Percentiles rank a stretch among this genome's conserved stretches.
Evolutionary conservation across 2,797 vertebrate species (phyloP).

Genomic region (Adrianichthys oophorus): DNA sequence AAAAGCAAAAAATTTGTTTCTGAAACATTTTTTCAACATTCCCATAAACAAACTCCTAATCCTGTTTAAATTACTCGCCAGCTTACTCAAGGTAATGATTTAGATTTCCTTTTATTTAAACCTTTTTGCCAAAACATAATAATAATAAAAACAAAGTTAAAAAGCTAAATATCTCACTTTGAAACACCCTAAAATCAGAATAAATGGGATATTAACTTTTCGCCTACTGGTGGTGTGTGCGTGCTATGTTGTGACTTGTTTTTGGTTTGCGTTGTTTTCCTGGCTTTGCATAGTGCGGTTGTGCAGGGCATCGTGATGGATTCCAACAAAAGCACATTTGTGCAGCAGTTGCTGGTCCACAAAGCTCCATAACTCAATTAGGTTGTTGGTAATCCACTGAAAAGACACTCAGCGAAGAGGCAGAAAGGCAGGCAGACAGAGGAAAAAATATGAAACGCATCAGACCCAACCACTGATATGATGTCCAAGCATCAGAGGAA

Average conservation of each 20-base stretch:
- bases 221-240: background rate
- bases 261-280: constrained; percentile 36
- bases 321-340: constrained; percentile 60
- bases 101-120: no score
- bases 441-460: constrained; percentile 58
- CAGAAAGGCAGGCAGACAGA: constrained; percentile 36
- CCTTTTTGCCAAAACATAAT: no score
- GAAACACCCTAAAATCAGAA: no score
- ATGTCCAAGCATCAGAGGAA: constrained; percentile 65
- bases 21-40: no score
- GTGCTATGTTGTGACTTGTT: background rate
- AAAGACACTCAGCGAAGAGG: constrained; percentile 62
- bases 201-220: no score
- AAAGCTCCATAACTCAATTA: constrained; percentile 71
- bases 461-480: constrained; percentile 53
- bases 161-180: no score
- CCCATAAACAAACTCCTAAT: no score
- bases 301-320: constrained; percentile 46
- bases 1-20: no score
- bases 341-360: constrained; percentile 56
- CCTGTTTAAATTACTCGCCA: no score
- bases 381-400: constrained; percentile 74
- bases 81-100: no score
- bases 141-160: no score
- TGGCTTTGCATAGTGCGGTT: constrained; percentile 32